Base-by-base conservation (phyloP, 2,888 invertebrate species). In the Pandemis cinnamomeana region DNA sequence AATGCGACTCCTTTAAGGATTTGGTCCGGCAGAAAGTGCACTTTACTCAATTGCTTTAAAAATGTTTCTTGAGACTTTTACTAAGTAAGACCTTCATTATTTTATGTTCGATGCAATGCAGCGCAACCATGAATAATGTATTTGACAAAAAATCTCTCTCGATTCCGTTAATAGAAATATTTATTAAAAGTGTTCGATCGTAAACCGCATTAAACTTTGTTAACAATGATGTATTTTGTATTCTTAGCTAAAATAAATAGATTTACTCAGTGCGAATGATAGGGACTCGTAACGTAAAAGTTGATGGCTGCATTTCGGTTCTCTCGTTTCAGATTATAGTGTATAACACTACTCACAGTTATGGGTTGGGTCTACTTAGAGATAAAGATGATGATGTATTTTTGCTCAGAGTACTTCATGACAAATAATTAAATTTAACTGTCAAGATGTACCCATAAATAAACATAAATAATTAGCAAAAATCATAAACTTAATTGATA, bases 1-100 rank as follows among this genome's bases (percentile, higher is more conserved):
- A 83, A 86, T 81, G 82, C 76, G 78, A 80, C 80, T 82, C 78
- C 79, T 80, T 81, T 82, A 79, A 76, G 79, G 79, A 77, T 83
- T 79, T 76, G 79, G 80, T 80, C 78, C 79, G 79, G 80, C 79
- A 79, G 79, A 80, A 81, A 82, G 82, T 83, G 82, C 85, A 87
- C 83, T 86, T 81, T 82, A 81, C 78, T 72, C 77, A 80, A 87
- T 87, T 85, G 83, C 81, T 80, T 79, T 75, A 76, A 78, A 70
- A 36, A 73, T 66, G 53, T 66, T 60, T 61, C 60, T 51, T 51
- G 48, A 60, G 69, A 36, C 60, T 69, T 58, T 72, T 73, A 69
- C 71, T 70, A 67, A 71, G 67, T 72, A 63, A 63, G 20, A 36
- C n/a, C 60, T 55, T 55, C 60, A 72, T 61, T 36, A 71, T 69